phyloP scores from a whole-genome alignment of 2,113 vertebrate genomes.

The Trogon melanurus region DNA sequence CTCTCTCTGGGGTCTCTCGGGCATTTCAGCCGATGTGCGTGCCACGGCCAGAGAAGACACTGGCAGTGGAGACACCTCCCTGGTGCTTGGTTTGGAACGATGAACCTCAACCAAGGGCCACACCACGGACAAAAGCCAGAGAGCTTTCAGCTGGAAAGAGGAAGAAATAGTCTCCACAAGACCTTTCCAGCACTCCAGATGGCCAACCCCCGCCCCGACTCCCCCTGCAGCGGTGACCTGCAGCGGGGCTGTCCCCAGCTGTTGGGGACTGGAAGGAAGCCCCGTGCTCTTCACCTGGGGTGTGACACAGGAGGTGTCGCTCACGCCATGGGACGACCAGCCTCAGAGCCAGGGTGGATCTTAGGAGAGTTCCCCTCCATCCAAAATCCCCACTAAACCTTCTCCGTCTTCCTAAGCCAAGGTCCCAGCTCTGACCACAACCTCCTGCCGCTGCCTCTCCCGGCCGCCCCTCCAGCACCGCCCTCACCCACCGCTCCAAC shows the following conservation, averaged over 20 bases:
- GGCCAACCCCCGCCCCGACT: not conserved
- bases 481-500: not conserved
- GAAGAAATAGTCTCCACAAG: not conserved
- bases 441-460: not conserved
- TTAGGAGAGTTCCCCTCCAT: not conserved
- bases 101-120: not conserved
- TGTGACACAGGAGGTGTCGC: not conserved
- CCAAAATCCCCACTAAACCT: not conserved
- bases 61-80: not conserved
- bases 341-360: not conserved
- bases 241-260: not conserved
- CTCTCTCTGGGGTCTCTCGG: not conserved
- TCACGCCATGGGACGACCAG: not conserved
- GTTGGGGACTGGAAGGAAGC: accelerated
- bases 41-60: not conserved
- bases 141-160: not conserved
- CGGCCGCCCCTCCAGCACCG: not conserved
- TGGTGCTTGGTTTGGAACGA: not conserved
- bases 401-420: not conserved
- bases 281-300: accelerated
- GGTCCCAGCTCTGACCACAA: not conserved
- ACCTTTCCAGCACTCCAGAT: not conserved
- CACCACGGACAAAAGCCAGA: not conserved
- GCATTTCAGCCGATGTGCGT: accelerated
- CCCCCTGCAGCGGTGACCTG: not conserved